These are phyloP conservation scores for Halcyon badia DNA, from an alignment of 2,797 vertebrate species.

Conservation along the genomic window DNA sequence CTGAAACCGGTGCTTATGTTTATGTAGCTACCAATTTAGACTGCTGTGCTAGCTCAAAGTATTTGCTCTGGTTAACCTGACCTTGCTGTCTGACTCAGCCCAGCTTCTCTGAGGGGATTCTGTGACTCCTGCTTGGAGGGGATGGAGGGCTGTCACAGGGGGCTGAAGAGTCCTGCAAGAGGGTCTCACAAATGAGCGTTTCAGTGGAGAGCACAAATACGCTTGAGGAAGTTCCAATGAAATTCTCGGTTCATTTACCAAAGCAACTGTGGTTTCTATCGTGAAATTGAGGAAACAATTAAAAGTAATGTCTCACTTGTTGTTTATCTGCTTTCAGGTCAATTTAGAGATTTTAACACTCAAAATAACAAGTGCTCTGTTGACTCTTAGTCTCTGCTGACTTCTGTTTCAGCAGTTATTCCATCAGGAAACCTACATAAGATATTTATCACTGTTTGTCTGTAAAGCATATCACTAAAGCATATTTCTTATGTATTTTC, in stretches of 20 bases:
- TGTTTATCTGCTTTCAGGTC: not conserved
- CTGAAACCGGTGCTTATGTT: not conserved
- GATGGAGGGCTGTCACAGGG: not conserved
- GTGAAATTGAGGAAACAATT: not conserved
- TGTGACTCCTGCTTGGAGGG: not conserved
- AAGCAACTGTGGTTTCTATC: not conserved
- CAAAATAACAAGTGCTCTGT: not conserved
- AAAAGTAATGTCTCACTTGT: not conserved
- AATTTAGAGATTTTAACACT: not conserved
- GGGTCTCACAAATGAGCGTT: not conserved
- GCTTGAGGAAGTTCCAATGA: not conserved
- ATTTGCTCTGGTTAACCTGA: not conserved
- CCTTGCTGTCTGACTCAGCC: not conserved
- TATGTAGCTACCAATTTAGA: not conserved
- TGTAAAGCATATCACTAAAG: not conserved
- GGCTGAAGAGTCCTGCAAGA: fast-evolving
- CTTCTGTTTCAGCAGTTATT: not conserved
- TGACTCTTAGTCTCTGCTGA: not conserved
- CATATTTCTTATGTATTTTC: not conserved
- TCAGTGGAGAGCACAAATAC: not conserved
- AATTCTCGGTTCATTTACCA: not conserved
- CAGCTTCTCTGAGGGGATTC: not conserved
- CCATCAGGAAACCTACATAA: not conserved
- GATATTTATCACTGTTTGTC: not conserved
- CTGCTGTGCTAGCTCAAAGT: not conserved